Conservation (phyloP, 1,140 invertebrate genomes). For the Ditylenchus dipsaci region DNA sequence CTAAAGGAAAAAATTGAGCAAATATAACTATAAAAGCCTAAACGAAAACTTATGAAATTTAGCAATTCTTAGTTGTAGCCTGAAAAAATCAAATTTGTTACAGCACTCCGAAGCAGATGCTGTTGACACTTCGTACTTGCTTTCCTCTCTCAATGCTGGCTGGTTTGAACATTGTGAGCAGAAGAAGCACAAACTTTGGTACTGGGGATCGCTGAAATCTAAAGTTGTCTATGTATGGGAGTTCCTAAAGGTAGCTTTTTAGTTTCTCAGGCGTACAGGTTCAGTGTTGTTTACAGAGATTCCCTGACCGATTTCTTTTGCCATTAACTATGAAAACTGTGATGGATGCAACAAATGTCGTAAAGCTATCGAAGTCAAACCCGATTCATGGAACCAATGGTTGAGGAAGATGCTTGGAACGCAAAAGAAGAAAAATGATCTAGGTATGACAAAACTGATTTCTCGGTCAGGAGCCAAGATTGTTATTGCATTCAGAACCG, state of each 20-base stretch:
- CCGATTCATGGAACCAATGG: not conserved
- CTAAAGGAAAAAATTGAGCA: too few relatives aligned
- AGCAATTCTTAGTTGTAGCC: too few relatives aligned
- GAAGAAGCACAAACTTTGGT: conserved; percentile 34
- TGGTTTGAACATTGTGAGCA: conserved; percentile 44
- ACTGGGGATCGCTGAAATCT: conserved; percentile 19
- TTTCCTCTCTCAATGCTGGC: conserved; percentile 23
- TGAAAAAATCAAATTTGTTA: too few relatives aligned
- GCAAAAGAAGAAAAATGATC: too few relatives aligned
- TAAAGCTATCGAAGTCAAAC: not conserved
- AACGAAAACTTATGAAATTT: too few relatives aligned
- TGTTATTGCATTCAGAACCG: too few relatives aligned
- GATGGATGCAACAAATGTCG: conserved; percentile 28
- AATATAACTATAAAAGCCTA: too few relatives aligned
- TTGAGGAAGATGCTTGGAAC: not conserved
- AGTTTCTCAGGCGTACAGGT: not conserved
- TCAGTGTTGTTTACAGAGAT: conserved; percentile 6
- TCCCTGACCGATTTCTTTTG: conserved; percentile 11
- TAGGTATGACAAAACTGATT: too few relatives aligned
- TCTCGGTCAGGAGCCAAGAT: too few relatives aligned
- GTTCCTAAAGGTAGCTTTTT: conserved; percentile 28
- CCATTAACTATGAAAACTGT: conserved; percentile 27
- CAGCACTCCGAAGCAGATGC: not conserved
- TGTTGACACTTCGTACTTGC: conserved; percentile 18
- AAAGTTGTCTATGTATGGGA: conserved; percentile 30